Evolutionary conservation across 2,113 vertebrate genomes (phyloP).

Genomic region (Poecilia latipinna): DNA sequence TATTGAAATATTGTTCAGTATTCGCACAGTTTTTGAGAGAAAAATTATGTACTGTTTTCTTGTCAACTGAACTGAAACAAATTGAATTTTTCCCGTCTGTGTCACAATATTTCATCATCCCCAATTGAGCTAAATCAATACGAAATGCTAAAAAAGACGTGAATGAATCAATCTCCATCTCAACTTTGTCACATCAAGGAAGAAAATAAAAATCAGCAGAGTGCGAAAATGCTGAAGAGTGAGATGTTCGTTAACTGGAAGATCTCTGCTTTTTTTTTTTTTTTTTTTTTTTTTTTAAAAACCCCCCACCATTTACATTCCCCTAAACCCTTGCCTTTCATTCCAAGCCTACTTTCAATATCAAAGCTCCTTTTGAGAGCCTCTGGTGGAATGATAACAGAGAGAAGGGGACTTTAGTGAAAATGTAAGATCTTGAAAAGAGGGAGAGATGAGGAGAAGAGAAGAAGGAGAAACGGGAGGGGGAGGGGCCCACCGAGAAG

Average conservation of each 20-base stretch:
- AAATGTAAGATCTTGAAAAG: slow-evolving; percentile 78
- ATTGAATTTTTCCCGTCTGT: slow-evolving; percentile 9
- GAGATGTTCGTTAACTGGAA: slow-evolving; percentile 74
- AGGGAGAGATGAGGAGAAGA: slow-evolving; percentile 55
- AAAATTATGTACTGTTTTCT: slow-evolving; percentile 36
- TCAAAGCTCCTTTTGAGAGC: slow-evolving; percentile 79
- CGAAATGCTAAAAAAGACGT: slow-evolving; percentile 47
- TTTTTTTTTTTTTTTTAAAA: slow-evolving; percentile 59
- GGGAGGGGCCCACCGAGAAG: slow-evolving; percentile 31
- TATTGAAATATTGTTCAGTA: not conserved
- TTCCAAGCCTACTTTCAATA: slow-evolving; percentile 81
- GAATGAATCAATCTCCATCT: slow-evolving; percentile 44
- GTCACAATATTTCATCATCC: slow-evolving; percentile 59
- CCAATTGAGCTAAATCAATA: slow-evolving; percentile 61
- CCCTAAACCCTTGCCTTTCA: slow-evolving; percentile 77
- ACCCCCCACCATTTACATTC: slow-evolving; percentile 78
- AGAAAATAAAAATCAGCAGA: slow-evolving; percentile 32
- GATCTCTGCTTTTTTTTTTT: slow-evolving; percentile 41
- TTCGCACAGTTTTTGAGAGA: slow-evolving; percentile 1
- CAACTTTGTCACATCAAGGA: slow-evolving; percentile 50
- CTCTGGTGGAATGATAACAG: slow-evolving; percentile 77
- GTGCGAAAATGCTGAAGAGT: slow-evolving; percentile 38
- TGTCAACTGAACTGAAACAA: not conserved
- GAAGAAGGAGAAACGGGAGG: slow-evolving; percentile 26
- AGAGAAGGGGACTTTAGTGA: slow-evolving; percentile 75